Percentiles rank a stretch among this genome's conserved stretches.
These are phyloP conservation scores for Idaea biselata DNA, from an alignment of 2,888 invertebrate species.

Conservation along the genomic window DNA sequence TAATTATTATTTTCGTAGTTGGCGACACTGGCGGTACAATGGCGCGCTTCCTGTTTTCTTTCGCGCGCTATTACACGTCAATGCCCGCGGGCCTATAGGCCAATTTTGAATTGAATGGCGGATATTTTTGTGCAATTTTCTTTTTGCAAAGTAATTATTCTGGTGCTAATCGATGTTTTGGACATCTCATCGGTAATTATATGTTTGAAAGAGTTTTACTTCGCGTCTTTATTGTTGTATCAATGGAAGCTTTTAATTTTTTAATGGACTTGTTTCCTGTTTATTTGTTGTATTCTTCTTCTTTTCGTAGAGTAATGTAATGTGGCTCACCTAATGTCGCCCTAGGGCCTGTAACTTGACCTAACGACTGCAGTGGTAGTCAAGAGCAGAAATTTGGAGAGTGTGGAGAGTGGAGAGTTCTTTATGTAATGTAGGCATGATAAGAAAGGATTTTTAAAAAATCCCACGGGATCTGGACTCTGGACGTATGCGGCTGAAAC, in stretches of 20 bases:
- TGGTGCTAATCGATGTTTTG: background rate
- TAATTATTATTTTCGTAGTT: conserved; percentile 81
- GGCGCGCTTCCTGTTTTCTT: conserved; percentile 76
- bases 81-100: conserved; percentile 71
- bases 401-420: too few species aligned
- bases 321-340: too few species aligned
- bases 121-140: conserved; percentile 60
- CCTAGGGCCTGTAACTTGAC: too few species aligned
- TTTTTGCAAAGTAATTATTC: background rate
- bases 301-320: too few species aligned
- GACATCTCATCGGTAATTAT: conserved; percentile 1
- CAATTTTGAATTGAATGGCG: conserved; percentile 67
- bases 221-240: background rate
- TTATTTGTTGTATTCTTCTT: too few species aligned
- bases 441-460: too few species aligned
- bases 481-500: too few species aligned
- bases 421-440: too few species aligned
- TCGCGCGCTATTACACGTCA: conserved; percentile 80
- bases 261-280: background rate
- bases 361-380: too few species aligned
- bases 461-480: too few species aligned
- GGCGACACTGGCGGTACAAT: conserved; percentile 77
- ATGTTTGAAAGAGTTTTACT: background rate
- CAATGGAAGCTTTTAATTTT: background rate
- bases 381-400: too few species aligned